Evolutionary conservation across 2,113 vertebrate species (phyloP).

Genomic region (Mustelus asterias): DNA sequence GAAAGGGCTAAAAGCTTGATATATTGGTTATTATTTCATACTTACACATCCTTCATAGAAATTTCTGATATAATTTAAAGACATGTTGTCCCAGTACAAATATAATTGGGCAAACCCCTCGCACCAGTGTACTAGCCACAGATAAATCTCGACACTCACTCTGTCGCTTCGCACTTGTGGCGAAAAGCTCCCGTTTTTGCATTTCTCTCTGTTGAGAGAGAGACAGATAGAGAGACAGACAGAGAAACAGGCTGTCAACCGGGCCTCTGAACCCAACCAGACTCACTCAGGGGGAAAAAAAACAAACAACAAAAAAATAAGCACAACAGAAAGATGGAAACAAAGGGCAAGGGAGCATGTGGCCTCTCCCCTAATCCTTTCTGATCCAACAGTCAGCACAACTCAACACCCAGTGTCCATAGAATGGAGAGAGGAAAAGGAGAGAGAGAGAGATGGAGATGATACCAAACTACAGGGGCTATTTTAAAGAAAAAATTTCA

Average conservation of each 20-base stretch:
- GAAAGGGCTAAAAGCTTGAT: background rate
- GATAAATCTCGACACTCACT: conserved; percentile 45
- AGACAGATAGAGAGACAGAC: background rate
- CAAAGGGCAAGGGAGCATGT: background rate
- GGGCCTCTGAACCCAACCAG: background rate
- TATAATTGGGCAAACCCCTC: conserved; percentile 41
- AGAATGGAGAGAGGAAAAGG: background rate
- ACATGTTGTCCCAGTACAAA: conserved; percentile 52
- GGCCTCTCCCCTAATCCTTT: background rate
- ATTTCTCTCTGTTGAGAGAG: conserved; percentile 38
- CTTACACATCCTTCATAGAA: conserved; percentile 84
- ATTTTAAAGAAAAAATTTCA: no score
- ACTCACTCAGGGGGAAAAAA: background rate
- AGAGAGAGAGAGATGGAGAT: background rate
- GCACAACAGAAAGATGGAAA: background rate
- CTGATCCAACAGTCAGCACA: background rate
- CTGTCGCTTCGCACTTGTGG: conserved; percentile 42
- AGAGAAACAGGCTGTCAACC: background rate
- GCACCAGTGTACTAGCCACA: conserved; percentile 51
- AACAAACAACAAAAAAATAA: background rate
- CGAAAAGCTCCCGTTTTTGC: conserved; percentile 62
- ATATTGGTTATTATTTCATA: conserved; percentile 43
- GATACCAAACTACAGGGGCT: background rate
- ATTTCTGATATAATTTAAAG: conserved; percentile 76
- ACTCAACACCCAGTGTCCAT: background rate